phyloP scores from a whole-genome alignment of 2,888 invertebrate genomes.

The Spatulosminthurus flaviceps region DNA sequence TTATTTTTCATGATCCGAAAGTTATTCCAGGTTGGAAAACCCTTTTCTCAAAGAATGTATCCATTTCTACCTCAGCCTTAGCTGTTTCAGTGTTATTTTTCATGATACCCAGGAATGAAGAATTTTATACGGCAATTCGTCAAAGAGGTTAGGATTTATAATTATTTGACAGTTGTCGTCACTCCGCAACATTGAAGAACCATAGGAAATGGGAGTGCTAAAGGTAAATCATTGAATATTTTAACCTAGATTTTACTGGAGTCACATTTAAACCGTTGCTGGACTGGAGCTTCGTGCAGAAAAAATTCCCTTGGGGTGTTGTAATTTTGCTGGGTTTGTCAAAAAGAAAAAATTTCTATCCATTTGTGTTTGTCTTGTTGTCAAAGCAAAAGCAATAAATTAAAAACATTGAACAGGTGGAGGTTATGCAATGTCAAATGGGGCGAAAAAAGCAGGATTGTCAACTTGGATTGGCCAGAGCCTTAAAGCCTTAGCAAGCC shows the following conservation, averaged over 20 bases:
- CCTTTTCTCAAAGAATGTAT: constrained; percentile 69
- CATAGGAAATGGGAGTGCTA: too few relatives aligned
- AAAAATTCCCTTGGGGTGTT: constrained; percentile 84
- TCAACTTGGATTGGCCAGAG: constrained; percentile 76
- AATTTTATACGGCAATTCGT: constrained; percentile 46
- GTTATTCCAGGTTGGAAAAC: constrained; percentile 89
- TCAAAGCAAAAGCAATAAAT: too few relatives aligned
- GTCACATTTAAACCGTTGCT: constrained; percentile 47
- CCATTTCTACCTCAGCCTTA: constrained; percentile 70
- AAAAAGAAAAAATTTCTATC: too few relatives aligned
- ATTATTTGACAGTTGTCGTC: background rate
- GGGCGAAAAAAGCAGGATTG: constrained; percentile 81
- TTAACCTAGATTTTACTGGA: constrained; percentile 27
- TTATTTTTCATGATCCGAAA: constrained; percentile 89
- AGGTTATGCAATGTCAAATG: constrained; percentile 90
- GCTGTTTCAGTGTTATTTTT: constrained; percentile 86
- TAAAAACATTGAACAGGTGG: constrained; percentile 71
- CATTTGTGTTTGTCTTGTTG: too few relatives aligned
- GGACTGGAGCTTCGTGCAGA: constrained; percentile 81
- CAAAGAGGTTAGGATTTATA: constrained; percentile 30
- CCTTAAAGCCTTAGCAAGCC: constrained; percentile 31
- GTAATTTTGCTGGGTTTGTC: constrained; percentile 58
- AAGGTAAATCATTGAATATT: too few relatives aligned
- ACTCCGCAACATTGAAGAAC: too few relatives aligned
- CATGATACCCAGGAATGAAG: constrained; percentile 77